phyloP scores from a whole-genome alignment of 2,113 vertebrate genomes.

The Dermatemys mawii region DNA sequence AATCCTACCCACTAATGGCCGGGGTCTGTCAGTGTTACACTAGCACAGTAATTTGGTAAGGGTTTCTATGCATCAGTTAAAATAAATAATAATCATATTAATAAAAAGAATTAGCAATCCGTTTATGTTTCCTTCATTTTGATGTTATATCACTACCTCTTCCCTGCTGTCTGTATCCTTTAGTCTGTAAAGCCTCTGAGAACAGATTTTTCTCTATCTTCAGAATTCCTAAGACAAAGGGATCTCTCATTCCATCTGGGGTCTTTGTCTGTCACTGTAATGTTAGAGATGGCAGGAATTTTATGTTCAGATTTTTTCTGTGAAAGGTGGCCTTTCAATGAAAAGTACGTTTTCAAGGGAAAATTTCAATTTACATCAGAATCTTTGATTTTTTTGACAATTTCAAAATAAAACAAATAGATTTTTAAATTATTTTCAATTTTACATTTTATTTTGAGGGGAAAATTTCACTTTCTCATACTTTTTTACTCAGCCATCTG shows the following conservation, averaged over 20 bases:
- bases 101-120: background rate
- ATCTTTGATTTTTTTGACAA: background rate
- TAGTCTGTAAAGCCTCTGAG: background rate
- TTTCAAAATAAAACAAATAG: too few relatives aligned
- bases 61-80: background rate
- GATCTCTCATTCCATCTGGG: background rate
- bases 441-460: background rate
- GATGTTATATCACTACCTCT: background rate
- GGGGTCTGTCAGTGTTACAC: too few relatives aligned
- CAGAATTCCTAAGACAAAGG: background rate
- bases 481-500: background rate
- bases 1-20: too few relatives aligned
- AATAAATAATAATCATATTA: background rate
- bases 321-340: background rate
- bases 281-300: background rate
- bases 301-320: background rate
- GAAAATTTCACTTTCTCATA: background rate
- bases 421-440: background rate
- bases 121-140: background rate
- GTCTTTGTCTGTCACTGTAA: background rate
- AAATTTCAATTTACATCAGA: background rate
- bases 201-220: background rate
- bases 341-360: background rate
- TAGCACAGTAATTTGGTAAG: background rate
- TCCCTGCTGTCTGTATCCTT: background rate